Conservation (phyloP, 2,113 vertebrate genomes). For the Colinus virginianus region DNA sequence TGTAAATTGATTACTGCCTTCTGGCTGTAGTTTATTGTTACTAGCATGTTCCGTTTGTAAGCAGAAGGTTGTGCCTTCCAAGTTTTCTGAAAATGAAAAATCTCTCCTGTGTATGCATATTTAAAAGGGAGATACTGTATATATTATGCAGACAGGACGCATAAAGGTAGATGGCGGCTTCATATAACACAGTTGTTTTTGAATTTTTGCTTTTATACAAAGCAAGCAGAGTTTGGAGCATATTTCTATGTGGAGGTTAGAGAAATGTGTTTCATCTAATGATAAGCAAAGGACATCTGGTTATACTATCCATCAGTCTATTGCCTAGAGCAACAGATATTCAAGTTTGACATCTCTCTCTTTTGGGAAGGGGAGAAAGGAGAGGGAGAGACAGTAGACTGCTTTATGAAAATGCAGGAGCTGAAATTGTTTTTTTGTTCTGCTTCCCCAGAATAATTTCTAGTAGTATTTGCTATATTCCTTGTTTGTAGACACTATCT, state of each 20-base stretch:
- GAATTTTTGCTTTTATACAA: not conserved
- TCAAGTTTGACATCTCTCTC: constrained; percentile 49
- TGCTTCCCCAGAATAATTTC: accelerated
- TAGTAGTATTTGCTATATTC: not conserved
- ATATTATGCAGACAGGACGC: not conserved
- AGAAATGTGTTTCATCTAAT: constrained; percentile 23
- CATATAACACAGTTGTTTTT: not conserved
- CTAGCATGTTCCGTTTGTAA: not conserved
- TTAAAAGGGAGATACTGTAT: not conserved
- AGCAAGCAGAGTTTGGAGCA: not conserved
- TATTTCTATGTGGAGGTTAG: constrained; percentile 7
- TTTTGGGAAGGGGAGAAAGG: not conserved
- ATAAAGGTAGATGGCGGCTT: not conserved
- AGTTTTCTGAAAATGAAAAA: constrained; percentile 48
- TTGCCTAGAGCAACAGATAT: constrained; percentile 46
- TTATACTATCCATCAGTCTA: constrained; percentile 36
- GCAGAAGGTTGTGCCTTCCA: constrained; percentile 37
- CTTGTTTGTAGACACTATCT: not conserved
- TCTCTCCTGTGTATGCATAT: not conserved
- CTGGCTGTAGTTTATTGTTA: constrained; percentile 40
- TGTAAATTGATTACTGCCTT: constrained; percentile 43
- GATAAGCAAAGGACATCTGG: constrained; percentile 57
- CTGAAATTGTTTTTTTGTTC: not conserved
- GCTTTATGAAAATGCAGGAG: not conserved
- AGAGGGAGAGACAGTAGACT: not conserved